Evolutionary conservation across 2,888 invertebrate genomes (phyloP).

Genomic region (Autographa pulchrina): DNA sequence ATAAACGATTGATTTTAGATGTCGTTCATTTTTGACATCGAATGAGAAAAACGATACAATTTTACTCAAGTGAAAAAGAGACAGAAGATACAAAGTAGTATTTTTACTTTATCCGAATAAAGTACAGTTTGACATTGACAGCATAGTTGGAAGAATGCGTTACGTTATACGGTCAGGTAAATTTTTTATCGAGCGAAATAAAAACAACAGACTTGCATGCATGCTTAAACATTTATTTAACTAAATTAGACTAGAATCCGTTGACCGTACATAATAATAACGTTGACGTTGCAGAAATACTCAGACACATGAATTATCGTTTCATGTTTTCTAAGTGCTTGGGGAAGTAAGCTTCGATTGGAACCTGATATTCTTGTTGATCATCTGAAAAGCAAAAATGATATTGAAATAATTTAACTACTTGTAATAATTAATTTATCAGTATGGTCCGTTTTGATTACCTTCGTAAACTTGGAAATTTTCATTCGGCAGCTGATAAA

Average conservation of each 20-base stretch:
- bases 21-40: background rate
- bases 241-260: constrained; percentile 40
- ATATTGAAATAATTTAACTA: background rate
- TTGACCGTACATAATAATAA: constrained; percentile 9
- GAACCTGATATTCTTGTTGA: constrained; percentile 53
- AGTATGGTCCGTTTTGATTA: constrained; percentile 45
- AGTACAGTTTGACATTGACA: constrained; percentile 52
- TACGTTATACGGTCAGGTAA: constrained; percentile 28
- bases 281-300: background rate
- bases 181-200: no score
- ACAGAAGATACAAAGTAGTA: background rate
- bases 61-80: constrained; percentile 14
- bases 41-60: constrained; percentile 42
- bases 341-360: constrained; percentile 68
- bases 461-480: constrained; percentile 70
- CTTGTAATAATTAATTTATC: background rate
- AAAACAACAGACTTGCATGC: constrained; percentile 40
- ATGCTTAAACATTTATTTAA: constrained; percentile 42
- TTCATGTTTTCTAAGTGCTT: constrained; percentile 73
- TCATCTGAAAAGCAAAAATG: constrained; percentile 32
- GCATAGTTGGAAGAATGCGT: constrained; percentile 12
- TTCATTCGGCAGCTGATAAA: constrained; percentile 75
- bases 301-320: constrained; percentile 44
- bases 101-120: constrained; percentile 16
- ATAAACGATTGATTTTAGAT: constrained; percentile 40